phyloP scores from a whole-genome alignment of 1,140 invertebrate genomes.

The Sarcophaga bullata region DNA sequence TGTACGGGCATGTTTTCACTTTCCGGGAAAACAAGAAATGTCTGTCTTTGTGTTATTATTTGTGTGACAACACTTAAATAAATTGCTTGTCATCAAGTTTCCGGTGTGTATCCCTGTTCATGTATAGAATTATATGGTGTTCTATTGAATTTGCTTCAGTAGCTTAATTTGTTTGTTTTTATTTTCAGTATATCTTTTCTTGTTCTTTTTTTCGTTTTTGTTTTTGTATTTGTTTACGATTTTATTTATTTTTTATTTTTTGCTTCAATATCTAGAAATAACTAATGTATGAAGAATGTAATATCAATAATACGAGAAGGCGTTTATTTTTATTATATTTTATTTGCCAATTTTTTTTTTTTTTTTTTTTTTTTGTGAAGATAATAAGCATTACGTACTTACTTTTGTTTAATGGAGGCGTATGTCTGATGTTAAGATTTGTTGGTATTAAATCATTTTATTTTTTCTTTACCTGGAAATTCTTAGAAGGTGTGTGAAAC shows the following conservation, averaged over 20 bases:
- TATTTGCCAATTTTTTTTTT: not conserved
- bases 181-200: too few relatives aligned
- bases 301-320: not conserved
- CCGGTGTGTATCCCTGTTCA: constrained; percentile 12
- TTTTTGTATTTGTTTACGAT: too few relatives aligned
- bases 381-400: too few relatives aligned
- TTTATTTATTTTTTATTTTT: not conserved
- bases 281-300: not conserved
- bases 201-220: too few relatives aligned
- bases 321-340: not conserved
- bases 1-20: not conserved
- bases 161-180: constrained; percentile 26
- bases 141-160: constrained; percentile 15
- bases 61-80: constrained; percentile 38
- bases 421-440: not conserved
- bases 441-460: not conserved
- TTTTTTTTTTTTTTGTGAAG: too few relatives aligned
- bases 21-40: not conserved
- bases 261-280: not conserved
- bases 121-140: not conserved
- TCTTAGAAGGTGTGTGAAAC: too few relatives aligned
- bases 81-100: constrained; percentile 36
- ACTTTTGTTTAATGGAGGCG: too few relatives aligned
- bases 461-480: not conserved
- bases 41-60: constrained; percentile 28